phyloP scores from a whole-genome alignment of 2,888 invertebrate genomes.

The Leptinotarsa peninsularis region DNA sequence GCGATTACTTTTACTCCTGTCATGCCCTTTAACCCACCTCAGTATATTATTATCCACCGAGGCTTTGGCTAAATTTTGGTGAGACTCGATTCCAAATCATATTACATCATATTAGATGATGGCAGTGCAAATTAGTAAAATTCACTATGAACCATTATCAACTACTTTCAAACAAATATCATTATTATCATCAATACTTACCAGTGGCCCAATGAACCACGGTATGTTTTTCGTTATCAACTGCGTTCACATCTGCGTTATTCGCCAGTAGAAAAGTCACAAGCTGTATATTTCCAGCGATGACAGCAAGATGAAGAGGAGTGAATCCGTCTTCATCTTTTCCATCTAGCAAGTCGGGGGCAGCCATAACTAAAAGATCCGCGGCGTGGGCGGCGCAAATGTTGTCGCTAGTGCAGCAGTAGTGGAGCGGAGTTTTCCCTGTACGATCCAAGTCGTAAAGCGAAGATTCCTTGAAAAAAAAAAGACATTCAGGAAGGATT shows the following conservation, averaged over 20 bases:
- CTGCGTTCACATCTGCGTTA: slow-evolving; percentile 89
- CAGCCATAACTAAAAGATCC: slow-evolving; percentile 80
- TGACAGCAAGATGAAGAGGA: slow-evolving; percentile 94
- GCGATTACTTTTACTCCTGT: no score
- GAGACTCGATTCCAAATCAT: no score
- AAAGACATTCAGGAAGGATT: no score
- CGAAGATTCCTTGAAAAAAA: slow-evolving; percentile 69
- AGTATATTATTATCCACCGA: no score
- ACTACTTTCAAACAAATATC: no score
- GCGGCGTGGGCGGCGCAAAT: slow-evolving; percentile 73
- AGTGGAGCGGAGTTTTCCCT: slow-evolving; percentile 90
- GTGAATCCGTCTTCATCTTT: slow-evolving; percentile 95
- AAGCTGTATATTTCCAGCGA: slow-evolving; percentile 89
- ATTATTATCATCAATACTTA: slow-evolving; percentile 63
- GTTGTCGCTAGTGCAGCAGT: slow-evolving; percentile 75
- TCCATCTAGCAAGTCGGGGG: slow-evolving; percentile 86
- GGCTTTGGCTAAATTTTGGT: no score
- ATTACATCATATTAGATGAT: no score
- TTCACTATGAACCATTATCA: no score
- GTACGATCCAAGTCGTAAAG: slow-evolving; percentile 83
- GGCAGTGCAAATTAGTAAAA: no score
- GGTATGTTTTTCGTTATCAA: slow-evolving; percentile 94
- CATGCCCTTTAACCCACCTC: no score
- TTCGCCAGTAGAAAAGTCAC: slow-evolving; percentile 88
- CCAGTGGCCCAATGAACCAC: slow-evolving; percentile 99